Evolutionary conservation across 2,888 invertebrate genomes (phyloP), one percentile per base, ranked within the genome.

Genomic region (Drosophila anomelani): DNA sequence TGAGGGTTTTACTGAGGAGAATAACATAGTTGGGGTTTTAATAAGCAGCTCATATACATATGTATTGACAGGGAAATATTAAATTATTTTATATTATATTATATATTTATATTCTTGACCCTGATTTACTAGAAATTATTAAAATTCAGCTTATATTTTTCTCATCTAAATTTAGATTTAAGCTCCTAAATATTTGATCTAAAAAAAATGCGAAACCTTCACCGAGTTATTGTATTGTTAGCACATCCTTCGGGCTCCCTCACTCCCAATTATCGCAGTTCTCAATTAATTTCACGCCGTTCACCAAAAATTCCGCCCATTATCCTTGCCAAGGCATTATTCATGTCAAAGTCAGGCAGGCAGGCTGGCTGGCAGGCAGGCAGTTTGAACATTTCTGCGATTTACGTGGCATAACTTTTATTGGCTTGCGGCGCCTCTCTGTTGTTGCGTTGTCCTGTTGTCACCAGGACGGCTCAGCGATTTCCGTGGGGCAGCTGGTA

Each of bases 401-500:
- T 82, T 84, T 74, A 57, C 72, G 74, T 79, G 67, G 82, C 72
- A 61, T 69, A 86, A 81, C 81, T 84, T 85, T 83, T 78, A 82
- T 86, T 81, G 85, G 80, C 85, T 78, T 79, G 84, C 78, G 84
- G 81, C 80, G 86, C 82, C 82, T 73, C 72, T 26, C 79, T 76
- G 71, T 76, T 71, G 72, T 39, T 53, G 36, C 51, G 51, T 36
- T 53, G 54, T 46, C 55, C 54, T 63, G 57, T 76, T 75, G 75
- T 71, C 75, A 74, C 73, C 69, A 63, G 60, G 66, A 56, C 56
- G 51, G 36, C 51, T 61, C 41, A 36, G 15, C 59, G 23, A 38
- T 23, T 47, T 47, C 34, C 51, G 15, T 39, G 49, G 43, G 55
- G 36, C 63, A 64, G 56, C 47, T 51, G 60, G 55, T 41, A 32